Evolutionary conservation across 2,888 invertebrate species (phyloP).

Genomic region (Homarus gammarus): DNA sequence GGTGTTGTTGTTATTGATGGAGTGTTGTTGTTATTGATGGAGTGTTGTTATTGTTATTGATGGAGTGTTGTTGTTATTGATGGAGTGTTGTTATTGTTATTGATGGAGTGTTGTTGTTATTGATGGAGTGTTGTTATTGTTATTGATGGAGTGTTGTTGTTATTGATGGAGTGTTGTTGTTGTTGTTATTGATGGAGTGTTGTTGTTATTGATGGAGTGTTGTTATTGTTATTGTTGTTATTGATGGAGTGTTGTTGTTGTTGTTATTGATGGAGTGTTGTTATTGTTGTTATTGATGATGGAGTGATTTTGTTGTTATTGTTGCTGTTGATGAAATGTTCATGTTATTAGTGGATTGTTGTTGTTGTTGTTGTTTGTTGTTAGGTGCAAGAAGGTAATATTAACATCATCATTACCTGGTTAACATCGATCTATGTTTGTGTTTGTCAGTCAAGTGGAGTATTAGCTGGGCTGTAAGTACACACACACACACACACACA

Average conservation of each 20-base stretch:
- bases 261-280: too few relatives aligned
- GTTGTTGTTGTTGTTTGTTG: neutral
- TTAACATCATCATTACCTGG: too few relatives aligned
- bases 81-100: neutral
- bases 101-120: neutral
- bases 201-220: too few relatives aligned
- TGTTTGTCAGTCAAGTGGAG: too few relatives aligned
- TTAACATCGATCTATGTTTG: too few relatives aligned
- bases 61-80: neutral
- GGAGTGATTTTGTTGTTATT: too few relatives aligned
- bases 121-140: neutral
- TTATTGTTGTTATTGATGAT: too few relatives aligned
- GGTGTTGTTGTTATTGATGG: neutral
- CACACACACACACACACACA: slow-evolving; percentile 6
- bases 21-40: neutral
- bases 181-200: too few relatives aligned
- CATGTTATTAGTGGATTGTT: neutral
- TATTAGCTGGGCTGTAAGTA: neutral
- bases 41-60: neutral
- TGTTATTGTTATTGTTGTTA: too few relatives aligned
- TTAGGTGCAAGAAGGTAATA: neutral
- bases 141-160: too few relatives aligned
- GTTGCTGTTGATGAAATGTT: neutral
- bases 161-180: too few relatives aligned
- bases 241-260: too few relatives aligned